A percentile compares a stretch with the other conserved stretches of the same genome.
Evolutionary conservation across 2,888 invertebrate genomes (phyloP).

Genomic region (Cataglyphis albicans): DNA sequence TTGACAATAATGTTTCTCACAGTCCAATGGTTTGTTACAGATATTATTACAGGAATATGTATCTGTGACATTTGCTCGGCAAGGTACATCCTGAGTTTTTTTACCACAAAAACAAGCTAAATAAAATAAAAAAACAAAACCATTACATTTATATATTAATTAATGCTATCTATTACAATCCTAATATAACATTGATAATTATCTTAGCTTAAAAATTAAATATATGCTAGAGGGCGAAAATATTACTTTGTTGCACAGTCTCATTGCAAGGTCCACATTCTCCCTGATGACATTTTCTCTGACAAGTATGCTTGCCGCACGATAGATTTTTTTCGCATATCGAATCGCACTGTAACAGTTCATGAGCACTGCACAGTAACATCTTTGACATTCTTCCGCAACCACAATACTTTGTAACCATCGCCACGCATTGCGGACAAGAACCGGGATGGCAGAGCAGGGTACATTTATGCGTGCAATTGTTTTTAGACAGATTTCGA

Average conservation of each 20-base stretch:
- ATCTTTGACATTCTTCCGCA: conserved; percentile 91
- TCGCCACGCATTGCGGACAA: conserved; percentile 95
- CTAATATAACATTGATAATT: conserved; percentile 22
- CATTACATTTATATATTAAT: conserved; percentile 12
- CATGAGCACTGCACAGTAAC: conserved; percentile 91
- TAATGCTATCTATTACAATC: background rate
- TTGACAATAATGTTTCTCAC: conserved; percentile 91
- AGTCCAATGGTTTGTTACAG: conserved; percentile 89
- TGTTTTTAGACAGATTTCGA: conserved; percentile 86
- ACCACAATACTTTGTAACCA: conserved; percentile 91
- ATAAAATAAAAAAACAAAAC: conserved; percentile 56
- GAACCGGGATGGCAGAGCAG: conserved; percentile 95
- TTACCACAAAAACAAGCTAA: conserved; percentile 91
- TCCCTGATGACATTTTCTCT: conserved; percentile 92
- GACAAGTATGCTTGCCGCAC: conserved; percentile 93
- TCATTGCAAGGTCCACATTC: conserved; percentile 91
- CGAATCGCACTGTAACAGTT: conserved; percentile 91
- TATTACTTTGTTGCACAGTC: conserved; percentile 89
- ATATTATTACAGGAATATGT: conserved; percentile 89
- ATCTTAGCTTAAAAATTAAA: conserved; percentile 38
- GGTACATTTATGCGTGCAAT: conserved; percentile 88
- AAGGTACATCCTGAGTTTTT: conserved; percentile 88
- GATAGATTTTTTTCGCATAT: conserved; percentile 91
- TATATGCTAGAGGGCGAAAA: background rate
- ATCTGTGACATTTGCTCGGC: conserved; percentile 85